Percentiles rank a stretch among this genome's conserved stretches.
Evolutionary conservation across 2,888 invertebrate species (phyloP).

Genomic region (Blastobasis adustella): DNA sequence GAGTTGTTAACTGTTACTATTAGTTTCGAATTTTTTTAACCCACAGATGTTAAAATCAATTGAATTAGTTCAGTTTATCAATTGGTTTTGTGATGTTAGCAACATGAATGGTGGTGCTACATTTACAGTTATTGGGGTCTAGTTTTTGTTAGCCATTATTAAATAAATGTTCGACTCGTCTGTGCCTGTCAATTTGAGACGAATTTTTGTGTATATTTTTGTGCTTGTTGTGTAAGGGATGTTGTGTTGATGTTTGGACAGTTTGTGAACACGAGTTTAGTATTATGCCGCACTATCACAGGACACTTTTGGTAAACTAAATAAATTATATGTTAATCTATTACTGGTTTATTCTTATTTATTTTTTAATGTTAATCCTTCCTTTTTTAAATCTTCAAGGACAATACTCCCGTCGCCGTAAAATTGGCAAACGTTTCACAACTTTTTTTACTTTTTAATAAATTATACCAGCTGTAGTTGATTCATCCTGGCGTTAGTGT

Average conservation of each 20-base stretch:
- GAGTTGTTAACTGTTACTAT: constrained; percentile 10
- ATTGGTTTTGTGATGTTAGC: constrained; percentile 19
- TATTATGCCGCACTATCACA: constrained; percentile 64
- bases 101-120: constrained; percentile 3
- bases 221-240: constrained; percentile 36
- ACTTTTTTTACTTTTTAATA: too few species aligned
- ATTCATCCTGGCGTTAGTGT: too few species aligned
- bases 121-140: too few species aligned
- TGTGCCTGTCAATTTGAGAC: background rate
- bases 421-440: too few species aligned
- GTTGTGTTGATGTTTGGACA: constrained; percentile 47
- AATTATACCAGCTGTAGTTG: too few species aligned
- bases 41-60: background rate
- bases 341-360: constrained; percentile 4
- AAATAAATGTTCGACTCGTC: too few species aligned
- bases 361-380: too few species aligned
- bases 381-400: background rate
- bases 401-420: too few species aligned
- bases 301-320: constrained; percentile 64
- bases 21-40: background rate
- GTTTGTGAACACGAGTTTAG: constrained; percentile 57
- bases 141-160: too few species aligned
- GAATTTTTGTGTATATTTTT: constrained; percentile 20
- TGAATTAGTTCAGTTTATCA: background rate
- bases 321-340: constrained; percentile 69